Conservation (phyloP, 2,797 vertebrate species). For the Anisognathus igniventris region DNA sequence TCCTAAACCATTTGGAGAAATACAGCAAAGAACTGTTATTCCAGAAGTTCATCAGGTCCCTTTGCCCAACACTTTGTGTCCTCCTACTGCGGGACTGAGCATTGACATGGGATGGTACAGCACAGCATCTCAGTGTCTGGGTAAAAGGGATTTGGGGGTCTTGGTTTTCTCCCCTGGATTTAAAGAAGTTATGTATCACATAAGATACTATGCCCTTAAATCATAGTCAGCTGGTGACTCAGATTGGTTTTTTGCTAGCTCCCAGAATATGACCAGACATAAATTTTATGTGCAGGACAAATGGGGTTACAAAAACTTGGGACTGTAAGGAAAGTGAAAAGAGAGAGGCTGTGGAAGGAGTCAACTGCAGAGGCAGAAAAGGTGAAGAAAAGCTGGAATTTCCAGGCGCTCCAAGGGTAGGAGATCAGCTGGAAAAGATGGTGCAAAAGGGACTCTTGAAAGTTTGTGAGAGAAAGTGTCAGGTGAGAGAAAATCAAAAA, state of each 20-base stretch:
- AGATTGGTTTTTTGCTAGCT: background rate
- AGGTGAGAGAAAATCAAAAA: background rate
- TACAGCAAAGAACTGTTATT: background rate
- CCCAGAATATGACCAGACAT: background rate
- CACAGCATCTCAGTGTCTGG: background rate
- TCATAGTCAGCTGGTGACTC: background rate
- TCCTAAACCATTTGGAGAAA: background rate
- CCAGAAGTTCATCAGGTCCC: background rate
- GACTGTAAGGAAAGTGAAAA: background rate
- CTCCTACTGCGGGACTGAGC: background rate
- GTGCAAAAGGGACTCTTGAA: background rate
- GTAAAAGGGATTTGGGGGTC: background rate
- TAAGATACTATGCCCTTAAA: background rate
- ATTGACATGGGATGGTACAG: background rate
- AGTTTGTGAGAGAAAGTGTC: background rate
- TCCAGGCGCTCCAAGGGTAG: background rate
- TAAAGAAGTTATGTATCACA: background rate
- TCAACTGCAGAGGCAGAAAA: background rate
- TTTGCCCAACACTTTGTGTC: fast-evolving
- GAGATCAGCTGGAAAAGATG: background rate
- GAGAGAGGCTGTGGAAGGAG: background rate
- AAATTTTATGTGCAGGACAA: background rate
- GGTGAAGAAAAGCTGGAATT: background rate
- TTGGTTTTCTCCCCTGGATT: background rate
- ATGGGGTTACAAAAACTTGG: background rate